Percentiles rank a stretch among this genome's conserved stretches.
These are phyloP conservation scores for Incurvaria masculella DNA, from an alignment of 2,888 invertebrate genomes.

Conservation along the genomic window DNA sequence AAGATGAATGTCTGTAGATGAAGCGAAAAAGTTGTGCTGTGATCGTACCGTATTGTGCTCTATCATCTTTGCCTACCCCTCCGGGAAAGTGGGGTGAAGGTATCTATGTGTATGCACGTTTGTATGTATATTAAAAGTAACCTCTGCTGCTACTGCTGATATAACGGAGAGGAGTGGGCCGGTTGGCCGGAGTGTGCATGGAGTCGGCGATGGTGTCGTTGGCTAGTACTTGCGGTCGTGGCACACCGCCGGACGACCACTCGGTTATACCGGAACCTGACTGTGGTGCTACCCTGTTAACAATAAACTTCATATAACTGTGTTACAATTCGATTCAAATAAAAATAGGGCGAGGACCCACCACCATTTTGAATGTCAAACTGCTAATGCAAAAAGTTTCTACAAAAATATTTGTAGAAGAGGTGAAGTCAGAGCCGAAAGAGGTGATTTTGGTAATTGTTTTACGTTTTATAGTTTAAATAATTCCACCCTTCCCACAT, in stretches of 20 bases:
- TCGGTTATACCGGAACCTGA: background rate
- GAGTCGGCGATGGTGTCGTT: conserved; percentile 34
- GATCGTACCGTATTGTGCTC: too few species aligned
- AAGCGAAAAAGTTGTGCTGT: too few species aligned
- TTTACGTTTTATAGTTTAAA: background rate
- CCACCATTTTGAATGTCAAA: too few species aligned
- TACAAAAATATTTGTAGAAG: background rate
- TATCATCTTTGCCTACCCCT: too few species aligned
- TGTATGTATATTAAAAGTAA: too few species aligned
- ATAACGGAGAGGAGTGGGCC: conserved; percentile 38
- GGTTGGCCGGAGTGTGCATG: conserved; percentile 33
- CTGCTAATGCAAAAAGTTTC: background rate
- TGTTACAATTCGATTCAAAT: too few species aligned
- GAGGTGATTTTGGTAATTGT: background rate
- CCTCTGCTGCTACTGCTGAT: conserved; percentile 50
- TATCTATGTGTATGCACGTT: too few species aligned
- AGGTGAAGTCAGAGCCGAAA: background rate
- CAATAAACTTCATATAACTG: conserved; percentile 29
- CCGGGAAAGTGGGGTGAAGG: background rate
- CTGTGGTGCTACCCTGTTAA: conserved; percentile 20
- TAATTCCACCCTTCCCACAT: too few species aligned
- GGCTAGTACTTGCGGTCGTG: conserved; percentile 27
- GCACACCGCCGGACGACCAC: conserved; percentile 25
- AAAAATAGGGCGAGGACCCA: too few species aligned
- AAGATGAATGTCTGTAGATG: too few species aligned